These are phyloP conservation scores for Atrina japonica DNA, from an alignment of 2,888 invertebrate genomes.

Conservation along the genomic window DNA sequence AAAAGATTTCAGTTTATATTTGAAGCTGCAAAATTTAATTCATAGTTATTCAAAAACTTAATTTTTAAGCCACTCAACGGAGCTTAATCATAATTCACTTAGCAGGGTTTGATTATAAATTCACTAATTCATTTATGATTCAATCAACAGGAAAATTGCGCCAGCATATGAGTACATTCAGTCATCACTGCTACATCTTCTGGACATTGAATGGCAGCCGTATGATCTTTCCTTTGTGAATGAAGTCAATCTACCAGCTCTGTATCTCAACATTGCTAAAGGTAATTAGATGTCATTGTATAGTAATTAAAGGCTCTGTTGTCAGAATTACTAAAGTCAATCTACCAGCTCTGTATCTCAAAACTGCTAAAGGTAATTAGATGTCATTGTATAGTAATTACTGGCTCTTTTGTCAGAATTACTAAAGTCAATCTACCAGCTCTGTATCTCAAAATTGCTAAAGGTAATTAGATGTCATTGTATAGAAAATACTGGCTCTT, in stretches of 20 bases:
- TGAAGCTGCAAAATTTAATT: too few relatives aligned
- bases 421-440: slow-evolving; percentile 75
- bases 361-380: slow-evolving; percentile 73
- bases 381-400: not conserved
- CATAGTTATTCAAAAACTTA: too few relatives aligned
- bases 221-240: slow-evolving; percentile 76
- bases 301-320: too few relatives aligned
- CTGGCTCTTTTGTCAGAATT: too few relatives aligned
- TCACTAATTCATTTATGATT: too few relatives aligned
- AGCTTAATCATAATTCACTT: too few relatives aligned
- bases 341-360: slow-evolving; percentile 72
- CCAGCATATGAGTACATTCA: slow-evolving; percentile 76
- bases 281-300: slow-evolving; percentile 51
- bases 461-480: slow-evolving; percentile 60
- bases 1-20: too few relatives aligned
- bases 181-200: slow-evolving; percentile 73
- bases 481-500: too few relatives aligned
- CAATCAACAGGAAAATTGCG: slow-evolving; percentile 60
- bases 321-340: too few relatives aligned
- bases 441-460: slow-evolving; percentile 73
- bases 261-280: slow-evolving; percentile 75
- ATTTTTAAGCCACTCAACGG: too few relatives aligned
- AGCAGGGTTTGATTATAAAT: too few relatives aligned
- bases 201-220: slow-evolving; percentile 78
- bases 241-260: slow-evolving; percentile 73